These are phyloP conservation scores for Gymnocephalus cernua DNA, from an alignment of 2,113 vertebrate species.

Conservation along the genomic window DNA sequence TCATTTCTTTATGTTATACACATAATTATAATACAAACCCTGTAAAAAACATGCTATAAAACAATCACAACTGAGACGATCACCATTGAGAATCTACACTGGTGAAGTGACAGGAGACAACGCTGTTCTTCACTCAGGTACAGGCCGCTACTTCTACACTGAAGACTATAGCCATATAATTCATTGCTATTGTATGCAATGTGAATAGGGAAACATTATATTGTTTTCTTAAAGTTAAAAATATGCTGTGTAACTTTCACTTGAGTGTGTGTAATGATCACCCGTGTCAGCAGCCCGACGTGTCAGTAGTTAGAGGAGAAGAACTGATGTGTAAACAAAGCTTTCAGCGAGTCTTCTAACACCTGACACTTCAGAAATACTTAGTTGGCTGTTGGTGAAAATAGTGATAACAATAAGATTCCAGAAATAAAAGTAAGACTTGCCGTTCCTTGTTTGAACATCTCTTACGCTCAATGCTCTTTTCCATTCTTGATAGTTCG, in stretches of 20 bases:
- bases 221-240: conserved; percentile 62
- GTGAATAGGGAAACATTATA: conserved; percentile 16
- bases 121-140: conserved; percentile 21
- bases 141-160: conserved; percentile 37
- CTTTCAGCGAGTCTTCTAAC: conserved; percentile 26
- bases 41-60: conserved; percentile 67
- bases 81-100: conserved; percentile 25
- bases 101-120: conserved; percentile 23
- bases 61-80: conserved; percentile 52
- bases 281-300: conserved; percentile 24
- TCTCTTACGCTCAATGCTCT: conserved; percentile 22
- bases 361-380: conserved; percentile 52
- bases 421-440: conserved; percentile 65
- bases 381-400: conserved; percentile 51
- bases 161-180: conserved; percentile 26
- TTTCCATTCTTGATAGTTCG: conserved; percentile 52
- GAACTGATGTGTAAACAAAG: conserved; percentile 37
- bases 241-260: conserved; percentile 51
- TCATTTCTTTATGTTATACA: conserved; percentile 34
- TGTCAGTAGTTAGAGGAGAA: conserved; percentile 37
- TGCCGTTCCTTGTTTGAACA: conserved; percentile 32
- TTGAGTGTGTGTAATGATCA: conserved; percentile 43
- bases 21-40: conserved; percentile 53
- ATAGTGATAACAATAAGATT: conserved; percentile 59
- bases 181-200: conserved; percentile 19